Conservation (phyloP, 2,113 vertebrate species). For the Myotis lucifugus region DNA sequence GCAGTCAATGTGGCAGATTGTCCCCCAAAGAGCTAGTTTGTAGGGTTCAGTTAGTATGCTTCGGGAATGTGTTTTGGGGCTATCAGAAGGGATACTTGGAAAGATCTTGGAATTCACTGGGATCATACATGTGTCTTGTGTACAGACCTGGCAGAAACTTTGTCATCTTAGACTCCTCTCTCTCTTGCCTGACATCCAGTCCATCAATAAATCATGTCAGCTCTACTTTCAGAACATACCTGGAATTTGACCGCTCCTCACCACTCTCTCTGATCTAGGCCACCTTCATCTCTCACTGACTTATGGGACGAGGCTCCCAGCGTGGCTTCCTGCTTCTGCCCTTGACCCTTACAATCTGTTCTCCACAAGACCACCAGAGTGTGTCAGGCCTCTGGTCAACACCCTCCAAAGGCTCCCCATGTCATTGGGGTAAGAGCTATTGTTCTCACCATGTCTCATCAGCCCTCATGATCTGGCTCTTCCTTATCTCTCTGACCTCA, state of each 20-base stretch:
- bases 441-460: neutral
- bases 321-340: neutral
- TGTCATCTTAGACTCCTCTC: neutral
- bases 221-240: slow-evolving; percentile 11
- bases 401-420: rapidly evolving
- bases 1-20: neutral
- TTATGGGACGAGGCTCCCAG: neutral
- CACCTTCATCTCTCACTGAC: neutral
- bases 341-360: neutral
- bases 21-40: neutral
- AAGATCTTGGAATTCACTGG: neutral
- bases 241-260: neutral
- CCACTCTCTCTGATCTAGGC: too few species aligned
- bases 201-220: slow-evolving; percentile 60
- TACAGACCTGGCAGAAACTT: neutral
- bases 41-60: neutral
- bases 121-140: neutral
- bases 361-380: too few species aligned
- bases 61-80: neutral
- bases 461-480: neutral
- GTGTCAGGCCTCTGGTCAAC: neutral
- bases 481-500: neutral
- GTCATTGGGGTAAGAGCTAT: neutral
- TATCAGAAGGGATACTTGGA: neutral
- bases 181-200: slow-evolving; percentile 16